phyloP scores from a whole-genome alignment of 2,113 vertebrate genomes.

The Ceyx melanurus region DNA sequence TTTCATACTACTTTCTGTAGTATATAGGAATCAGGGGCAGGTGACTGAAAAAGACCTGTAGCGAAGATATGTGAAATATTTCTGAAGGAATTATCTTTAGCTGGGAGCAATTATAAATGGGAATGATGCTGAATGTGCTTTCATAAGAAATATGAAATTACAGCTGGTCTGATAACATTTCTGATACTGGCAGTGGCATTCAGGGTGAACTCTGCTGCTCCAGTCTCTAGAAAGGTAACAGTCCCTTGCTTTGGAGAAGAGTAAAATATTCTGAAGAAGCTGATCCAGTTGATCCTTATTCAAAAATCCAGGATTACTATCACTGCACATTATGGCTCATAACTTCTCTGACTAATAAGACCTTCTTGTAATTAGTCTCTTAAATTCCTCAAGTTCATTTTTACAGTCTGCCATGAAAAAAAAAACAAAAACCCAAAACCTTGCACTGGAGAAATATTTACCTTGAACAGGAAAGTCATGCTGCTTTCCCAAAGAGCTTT shows the following conservation, averaged over 20 bases:
- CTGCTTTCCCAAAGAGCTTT: conserved; percentile 25
- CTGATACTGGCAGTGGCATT: not conserved
- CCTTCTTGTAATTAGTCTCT: conserved; percentile 20
- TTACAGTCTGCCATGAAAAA: conserved; percentile 9
- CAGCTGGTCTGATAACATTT: not conserved
- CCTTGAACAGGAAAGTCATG: conserved; percentile 54
- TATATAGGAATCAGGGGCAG: not conserved
- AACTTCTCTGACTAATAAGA: not conserved
- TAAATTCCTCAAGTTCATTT: not conserved
- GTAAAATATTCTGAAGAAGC: not conserved
- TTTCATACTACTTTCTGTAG: not conserved
- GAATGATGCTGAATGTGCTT: conserved; percentile 19
- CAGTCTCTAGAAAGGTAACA: conserved; percentile 13
- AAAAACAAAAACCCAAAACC: not conserved
- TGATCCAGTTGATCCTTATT: not conserved
- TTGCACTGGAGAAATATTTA: conserved; percentile 43
- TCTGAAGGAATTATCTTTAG: conserved; percentile 15
- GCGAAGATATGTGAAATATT: not conserved
- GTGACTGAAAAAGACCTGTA: conserved; percentile 31
- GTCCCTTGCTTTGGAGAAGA: conserved; percentile 47
- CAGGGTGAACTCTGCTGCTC: conserved; percentile 11
- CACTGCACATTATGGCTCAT: not conserved
- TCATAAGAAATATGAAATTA: conserved; percentile 49
- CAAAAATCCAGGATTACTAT: not conserved
- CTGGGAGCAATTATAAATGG: conserved; percentile 35